Conservation (phyloP, 1,140 invertebrate species). For the Limonius californicus region DNA sequence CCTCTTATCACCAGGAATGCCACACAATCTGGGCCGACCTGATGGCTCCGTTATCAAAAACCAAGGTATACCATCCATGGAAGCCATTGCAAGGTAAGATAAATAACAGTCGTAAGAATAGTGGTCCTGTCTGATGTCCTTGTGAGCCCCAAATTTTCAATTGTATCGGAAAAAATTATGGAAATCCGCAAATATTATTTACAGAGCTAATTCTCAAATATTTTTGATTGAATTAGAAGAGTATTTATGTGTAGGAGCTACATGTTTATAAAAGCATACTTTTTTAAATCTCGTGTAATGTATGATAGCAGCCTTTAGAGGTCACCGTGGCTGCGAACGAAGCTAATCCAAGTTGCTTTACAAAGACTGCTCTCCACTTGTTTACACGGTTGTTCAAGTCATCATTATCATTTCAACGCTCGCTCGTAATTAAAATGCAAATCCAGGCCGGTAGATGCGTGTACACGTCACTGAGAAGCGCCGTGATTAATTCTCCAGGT, state of each 20-base stretch:
- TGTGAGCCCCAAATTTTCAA: no score
- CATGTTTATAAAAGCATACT: no score
- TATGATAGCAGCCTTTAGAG: no score
- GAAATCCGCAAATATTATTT: no score
- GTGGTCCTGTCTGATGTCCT: no score
- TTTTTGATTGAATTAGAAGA: no score
- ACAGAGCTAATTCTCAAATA: no score
- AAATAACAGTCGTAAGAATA: no score
- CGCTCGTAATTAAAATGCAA: slow-evolving; percentile 63
- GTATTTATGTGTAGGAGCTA: no score
- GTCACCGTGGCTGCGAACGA: slow-evolving; percentile 6
- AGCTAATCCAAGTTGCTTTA: slow-evolving; percentile 18
- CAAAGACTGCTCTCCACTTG: slow-evolving; percentile 27
- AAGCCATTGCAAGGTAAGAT: slow-evolving; percentile 75
- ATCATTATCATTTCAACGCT: slow-evolving; percentile 61
- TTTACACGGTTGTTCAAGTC: slow-evolving; percentile 46
- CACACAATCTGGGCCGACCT: slow-evolving; percentile 69
- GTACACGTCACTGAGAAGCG: slow-evolving; percentile 46
- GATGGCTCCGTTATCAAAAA: slow-evolving; percentile 69
- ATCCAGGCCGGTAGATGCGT: slow-evolving; percentile 52
- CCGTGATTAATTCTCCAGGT: slow-evolving; percentile 48
- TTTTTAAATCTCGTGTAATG: no score
- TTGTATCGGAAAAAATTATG: no score
- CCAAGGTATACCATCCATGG: slow-evolving; percentile 76
- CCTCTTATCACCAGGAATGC: slow-evolving; percentile 83